Evolutionary conservation across 2,888 invertebrate species (phyloP).

Genomic region (Leptinotarsa tumamoca): DNA sequence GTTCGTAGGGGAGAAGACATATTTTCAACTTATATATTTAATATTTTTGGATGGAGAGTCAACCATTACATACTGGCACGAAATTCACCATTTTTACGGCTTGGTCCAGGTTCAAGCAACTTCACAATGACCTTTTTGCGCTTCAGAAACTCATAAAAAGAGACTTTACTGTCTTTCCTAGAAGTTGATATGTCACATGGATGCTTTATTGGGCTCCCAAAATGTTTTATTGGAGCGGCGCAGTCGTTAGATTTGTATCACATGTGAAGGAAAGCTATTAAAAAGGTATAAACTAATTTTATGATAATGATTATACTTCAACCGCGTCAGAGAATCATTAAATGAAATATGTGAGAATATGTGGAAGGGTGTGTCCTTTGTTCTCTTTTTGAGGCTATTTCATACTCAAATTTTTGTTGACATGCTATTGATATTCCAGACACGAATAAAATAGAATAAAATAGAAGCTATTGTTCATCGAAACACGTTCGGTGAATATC

Average conservation of each 20-base stretch:
- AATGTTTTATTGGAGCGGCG: slow-evolving; percentile 27
- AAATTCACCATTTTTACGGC: slow-evolving; percentile 2
- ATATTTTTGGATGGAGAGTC: too few relatives aligned
- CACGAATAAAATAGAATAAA: too few relatives aligned
- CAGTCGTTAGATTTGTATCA: slow-evolving; percentile 41
- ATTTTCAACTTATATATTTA: too few relatives aligned
- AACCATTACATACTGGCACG: too few relatives aligned
- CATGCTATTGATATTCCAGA: too few relatives aligned
- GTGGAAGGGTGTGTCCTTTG: slow-evolving; percentile 31
- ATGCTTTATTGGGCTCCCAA: slow-evolving; percentile 27
- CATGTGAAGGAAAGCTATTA: slow-evolving; percentile 31
- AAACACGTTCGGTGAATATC: too few relatives aligned
- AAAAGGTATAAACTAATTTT: slow-evolving; percentile 43
- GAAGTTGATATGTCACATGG: slow-evolving; percentile 14
- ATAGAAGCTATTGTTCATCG: too few relatives aligned
- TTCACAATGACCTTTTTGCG: not conserved
- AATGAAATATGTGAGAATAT: slow-evolving; percentile 29
- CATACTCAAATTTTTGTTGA: too few relatives aligned
- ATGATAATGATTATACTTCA: slow-evolving; percentile 34
- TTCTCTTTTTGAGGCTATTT: too few relatives aligned
- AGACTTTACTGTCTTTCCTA: slow-evolving; percentile 22
- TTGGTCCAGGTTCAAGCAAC: not conserved
- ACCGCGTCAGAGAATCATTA: slow-evolving; percentile 33
- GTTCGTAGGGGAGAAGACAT: too few relatives aligned
- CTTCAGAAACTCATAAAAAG: slow-evolving; percentile 21